Percentiles rank a stretch among this genome's conserved stretches.
phyloP scores from a whole-genome alignment of 2,113 vertebrate species.

The Micromys minutus region DNA sequence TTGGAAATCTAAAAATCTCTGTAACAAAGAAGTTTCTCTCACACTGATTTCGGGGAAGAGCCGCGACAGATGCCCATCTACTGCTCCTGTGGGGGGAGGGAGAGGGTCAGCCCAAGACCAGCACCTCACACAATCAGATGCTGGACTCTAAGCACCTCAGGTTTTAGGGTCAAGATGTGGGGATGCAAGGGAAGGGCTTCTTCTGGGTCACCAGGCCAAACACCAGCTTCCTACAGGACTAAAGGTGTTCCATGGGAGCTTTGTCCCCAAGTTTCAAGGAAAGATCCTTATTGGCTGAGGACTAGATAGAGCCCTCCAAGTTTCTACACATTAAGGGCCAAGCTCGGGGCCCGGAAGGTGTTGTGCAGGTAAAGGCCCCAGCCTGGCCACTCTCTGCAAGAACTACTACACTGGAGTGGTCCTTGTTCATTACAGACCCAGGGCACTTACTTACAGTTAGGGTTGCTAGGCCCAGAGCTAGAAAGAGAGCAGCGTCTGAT shows the following conservation, averaged over 20 bases:
- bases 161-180: neutral
- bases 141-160: neutral
- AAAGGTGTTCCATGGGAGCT: neutral
- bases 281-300: neutral
- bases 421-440: neutral
- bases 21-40: constrained; percentile 92
- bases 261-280: neutral
- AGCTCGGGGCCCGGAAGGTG: rapidly evolving
- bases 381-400: neutral
- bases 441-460: rapidly evolving
- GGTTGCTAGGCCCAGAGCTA: neutral
- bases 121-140: neutral
- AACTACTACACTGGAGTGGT: rapidly evolving
- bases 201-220: neutral
- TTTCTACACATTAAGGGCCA: neutral
- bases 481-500: rapidly evolving
- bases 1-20: constrained; percentile 96
- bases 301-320: neutral
- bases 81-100: constrained; percentile 90
- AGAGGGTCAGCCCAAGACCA: neutral
- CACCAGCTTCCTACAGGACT: neutral
- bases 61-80: constrained; percentile 84
- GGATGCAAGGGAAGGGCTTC: too few species aligned
- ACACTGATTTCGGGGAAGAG: constrained; percentile 87
- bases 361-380: rapidly evolving